Conservation (phyloP, 1,140 invertebrate species). For the Pristionchus pacificus region DNA sequence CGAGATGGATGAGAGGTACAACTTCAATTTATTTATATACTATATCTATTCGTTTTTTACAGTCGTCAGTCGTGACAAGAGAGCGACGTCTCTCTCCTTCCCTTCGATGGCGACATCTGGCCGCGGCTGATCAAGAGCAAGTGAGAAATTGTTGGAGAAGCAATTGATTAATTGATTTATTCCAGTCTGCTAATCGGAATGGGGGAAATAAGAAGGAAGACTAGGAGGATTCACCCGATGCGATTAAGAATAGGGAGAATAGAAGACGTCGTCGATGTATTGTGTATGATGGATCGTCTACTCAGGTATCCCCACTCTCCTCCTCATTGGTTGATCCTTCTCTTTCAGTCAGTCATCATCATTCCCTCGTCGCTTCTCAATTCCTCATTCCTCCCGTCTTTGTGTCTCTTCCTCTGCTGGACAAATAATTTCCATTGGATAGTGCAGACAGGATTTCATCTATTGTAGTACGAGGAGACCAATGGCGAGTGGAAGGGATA, state of each 20-base stretch:
- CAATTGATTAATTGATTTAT: no score
- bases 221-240: not conserved
- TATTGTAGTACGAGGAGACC: not conserved
- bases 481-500: not conserved
- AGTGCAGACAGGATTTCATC: not conserved
- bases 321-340: not conserved
- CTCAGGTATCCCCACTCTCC: not conserved
- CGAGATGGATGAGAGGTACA: no score
- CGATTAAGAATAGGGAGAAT: not conserved
- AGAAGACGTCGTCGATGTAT: not conserved
- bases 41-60: no score
- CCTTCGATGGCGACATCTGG: no score
- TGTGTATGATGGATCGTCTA: not conserved
- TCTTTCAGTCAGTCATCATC: not conserved
- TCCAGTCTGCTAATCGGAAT: no score
- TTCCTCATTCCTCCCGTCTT: not conserved
- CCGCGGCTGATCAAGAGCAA: no score
- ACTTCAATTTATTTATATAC: no score
- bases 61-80: no score
- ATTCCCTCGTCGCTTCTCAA: no score
- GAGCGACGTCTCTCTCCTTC: no score
- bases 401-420: not conserved
- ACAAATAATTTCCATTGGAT: not conserved
- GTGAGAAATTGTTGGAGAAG: no score
- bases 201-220: not conserved